Percentiles rank a stretch among this genome's conserved stretches.
These are phyloP conservation scores for Bombus fervidus DNA, from an alignment of 1,140 invertebrate genomes.

Conservation along the genomic window DNA sequence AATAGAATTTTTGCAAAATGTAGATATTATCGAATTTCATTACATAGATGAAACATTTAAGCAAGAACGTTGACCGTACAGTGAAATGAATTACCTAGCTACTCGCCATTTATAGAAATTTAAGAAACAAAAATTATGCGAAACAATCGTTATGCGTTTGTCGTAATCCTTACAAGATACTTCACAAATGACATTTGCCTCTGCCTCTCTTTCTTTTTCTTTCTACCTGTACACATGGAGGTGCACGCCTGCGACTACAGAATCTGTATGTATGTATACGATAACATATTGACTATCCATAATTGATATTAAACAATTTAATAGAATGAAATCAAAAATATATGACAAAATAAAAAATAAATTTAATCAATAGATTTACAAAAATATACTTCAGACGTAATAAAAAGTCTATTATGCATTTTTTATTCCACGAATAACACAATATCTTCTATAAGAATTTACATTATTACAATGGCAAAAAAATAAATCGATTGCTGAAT, in stretches of 20 bases:
- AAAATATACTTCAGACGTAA: constrained; percentile 15
- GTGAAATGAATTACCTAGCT: neutral
- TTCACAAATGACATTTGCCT: neutral
- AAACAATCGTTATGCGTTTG: neutral
- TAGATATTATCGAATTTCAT: constrained; percentile 31
- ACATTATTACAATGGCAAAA: neutral
- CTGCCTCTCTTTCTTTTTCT: neutral
- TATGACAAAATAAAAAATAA: neutral
- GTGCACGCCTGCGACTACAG: neutral
- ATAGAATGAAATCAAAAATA: constrained; percentile 1
- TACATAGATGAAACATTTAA: neutral
- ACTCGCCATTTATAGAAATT: constrained; percentile 22
- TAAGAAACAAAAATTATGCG: neutral
- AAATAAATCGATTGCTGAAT: neutral
- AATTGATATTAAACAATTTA: neutral
- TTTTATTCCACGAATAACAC: neutral
- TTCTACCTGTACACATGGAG: neutral
- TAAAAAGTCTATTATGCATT: neutral
- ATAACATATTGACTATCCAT: neutral
- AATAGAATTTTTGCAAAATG: constrained; percentile 16
- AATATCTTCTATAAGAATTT: neutral
- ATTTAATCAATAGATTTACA: constrained; percentile 24
- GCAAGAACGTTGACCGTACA: neutral
- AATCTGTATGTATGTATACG: neutral
- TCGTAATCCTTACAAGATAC: neutral